These are phyloP conservation scores for Moxostoma hubbsi DNA, from an alignment of 2,797 vertebrate genomes.

Conservation along the genomic window DNA sequence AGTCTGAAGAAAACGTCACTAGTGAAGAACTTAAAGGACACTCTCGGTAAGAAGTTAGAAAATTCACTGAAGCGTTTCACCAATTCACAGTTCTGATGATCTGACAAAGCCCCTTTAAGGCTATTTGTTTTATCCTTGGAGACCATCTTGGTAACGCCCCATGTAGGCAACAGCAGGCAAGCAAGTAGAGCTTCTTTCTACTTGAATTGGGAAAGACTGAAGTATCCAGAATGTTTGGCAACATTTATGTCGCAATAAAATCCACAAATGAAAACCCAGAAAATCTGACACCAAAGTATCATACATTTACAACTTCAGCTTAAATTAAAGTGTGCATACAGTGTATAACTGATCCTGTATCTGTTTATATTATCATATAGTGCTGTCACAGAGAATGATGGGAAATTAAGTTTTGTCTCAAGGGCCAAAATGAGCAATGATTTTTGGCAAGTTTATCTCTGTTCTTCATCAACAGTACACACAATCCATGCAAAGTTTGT, in stretches of 20 bases:
- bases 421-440: too few relatives aligned
- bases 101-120: not conserved
- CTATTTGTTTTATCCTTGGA: not conserved
- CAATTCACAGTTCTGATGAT: not conserved
- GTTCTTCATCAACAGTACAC: too few relatives aligned
- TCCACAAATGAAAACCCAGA: not conserved
- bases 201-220: not conserved
- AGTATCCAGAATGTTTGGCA: not conserved
- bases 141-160: not conserved
- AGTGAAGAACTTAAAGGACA: slow-evolving; percentile 98
- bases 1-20: slow-evolving; percentile 95
- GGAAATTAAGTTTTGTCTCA: too few relatives aligned
- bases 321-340: not conserved
- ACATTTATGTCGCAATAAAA: not conserved
- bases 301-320: not conserved
- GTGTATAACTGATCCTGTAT: too few relatives aligned
- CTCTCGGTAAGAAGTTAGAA: slow-evolving; percentile 86
- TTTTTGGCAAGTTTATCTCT: too few relatives aligned
- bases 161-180: too few relatives aligned
- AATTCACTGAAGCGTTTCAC: not conserved
- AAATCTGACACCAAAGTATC: not conserved
- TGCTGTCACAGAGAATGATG: too few relatives aligned
- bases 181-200: too few relatives aligned
- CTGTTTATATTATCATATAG: too few relatives aligned
- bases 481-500: too few relatives aligned